Conservation (phyloP, 2,888 invertebrate species). For the Microplitis deprimator region DNA sequence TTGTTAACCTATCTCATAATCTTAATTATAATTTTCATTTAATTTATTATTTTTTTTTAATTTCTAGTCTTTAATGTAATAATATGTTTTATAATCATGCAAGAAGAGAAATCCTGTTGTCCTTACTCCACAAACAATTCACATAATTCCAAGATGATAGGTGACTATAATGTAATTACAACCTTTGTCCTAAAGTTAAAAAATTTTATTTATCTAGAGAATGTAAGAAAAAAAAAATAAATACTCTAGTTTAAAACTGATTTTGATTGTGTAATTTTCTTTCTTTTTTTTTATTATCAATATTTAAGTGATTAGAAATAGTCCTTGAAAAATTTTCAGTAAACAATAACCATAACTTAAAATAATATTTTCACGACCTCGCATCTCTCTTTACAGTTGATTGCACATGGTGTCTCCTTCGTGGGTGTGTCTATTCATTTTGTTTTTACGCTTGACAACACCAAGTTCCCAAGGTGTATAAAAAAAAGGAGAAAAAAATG, state of each 20-base stretch:
- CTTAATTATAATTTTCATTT: not conserved
- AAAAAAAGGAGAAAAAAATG: conserved; percentile 7
- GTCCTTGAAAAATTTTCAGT: not conserved
- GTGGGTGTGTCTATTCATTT: conserved; percentile 27
- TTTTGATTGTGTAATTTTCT: not conserved
- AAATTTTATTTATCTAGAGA: not conserved
- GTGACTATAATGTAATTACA: not conserved
- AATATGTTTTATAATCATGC: not conserved
- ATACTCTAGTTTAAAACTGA: not conserved
- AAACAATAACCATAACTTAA: conserved; percentile 1
- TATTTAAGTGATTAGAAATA: not conserved
- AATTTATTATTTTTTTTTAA: not conserved
- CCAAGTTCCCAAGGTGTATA: conserved; percentile 10
- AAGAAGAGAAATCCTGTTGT: conserved; percentile 12
- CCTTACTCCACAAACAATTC: conserved; percentile 21
- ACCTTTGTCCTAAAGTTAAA: conserved; percentile 1
- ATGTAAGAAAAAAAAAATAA: not conserved
- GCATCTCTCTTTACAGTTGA: conserved; percentile 13
- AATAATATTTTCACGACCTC: conserved; percentile 14
- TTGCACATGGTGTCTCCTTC: conserved; percentile 14
- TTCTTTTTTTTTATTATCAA: not conserved
- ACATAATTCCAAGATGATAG: not conserved
- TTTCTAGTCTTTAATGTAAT: not conserved
- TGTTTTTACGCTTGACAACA: conserved; percentile 31
- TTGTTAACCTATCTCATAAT: not conserved